A percentile compares a stretch with the other conserved stretches of the same genome.
Evolutionary conservation across 2,113 vertebrate species (phyloP).

Genomic region (Gnathonemus echidnorhynchus): DNA sequence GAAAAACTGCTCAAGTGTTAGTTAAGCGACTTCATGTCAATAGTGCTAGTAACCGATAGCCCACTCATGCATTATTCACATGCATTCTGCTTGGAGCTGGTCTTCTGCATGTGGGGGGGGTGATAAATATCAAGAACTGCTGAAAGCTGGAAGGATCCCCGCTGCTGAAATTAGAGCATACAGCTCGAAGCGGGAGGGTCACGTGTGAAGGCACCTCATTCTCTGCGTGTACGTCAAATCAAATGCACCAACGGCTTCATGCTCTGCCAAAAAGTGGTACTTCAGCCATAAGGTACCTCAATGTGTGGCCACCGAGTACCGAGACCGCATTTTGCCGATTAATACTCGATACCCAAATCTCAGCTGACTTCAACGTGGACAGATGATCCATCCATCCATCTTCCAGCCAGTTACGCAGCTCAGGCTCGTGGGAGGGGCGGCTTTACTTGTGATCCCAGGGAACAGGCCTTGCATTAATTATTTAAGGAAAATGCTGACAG

Average conservation of each 20-base stretch:
- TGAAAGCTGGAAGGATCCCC: background rate
- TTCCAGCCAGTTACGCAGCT: background rate
- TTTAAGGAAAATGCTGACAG: background rate
- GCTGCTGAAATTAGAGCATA: background rate
- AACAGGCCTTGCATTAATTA: background rate
- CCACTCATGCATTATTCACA: background rate
- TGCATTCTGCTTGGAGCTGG: background rate
- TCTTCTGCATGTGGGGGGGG: background rate
- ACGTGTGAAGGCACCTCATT: background rate
- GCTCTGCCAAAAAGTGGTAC: background rate
- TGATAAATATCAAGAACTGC: background rate
- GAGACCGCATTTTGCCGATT: background rate
- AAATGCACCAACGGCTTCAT: background rate
- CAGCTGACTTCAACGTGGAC: background rate
- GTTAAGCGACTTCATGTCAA: background rate
- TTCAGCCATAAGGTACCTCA: background rate
- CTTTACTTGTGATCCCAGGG: background rate
- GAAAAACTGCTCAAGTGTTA: background rate
- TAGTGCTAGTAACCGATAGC: background rate
- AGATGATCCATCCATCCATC: background rate
- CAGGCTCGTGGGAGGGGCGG: background rate
- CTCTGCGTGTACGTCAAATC: background rate
- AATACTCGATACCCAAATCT: background rate
- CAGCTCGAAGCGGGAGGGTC: background rate
- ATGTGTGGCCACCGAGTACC: background rate